Conservation (phyloP, 2,797 vertebrate species). For the Calcarius lapponicus region DNA sequence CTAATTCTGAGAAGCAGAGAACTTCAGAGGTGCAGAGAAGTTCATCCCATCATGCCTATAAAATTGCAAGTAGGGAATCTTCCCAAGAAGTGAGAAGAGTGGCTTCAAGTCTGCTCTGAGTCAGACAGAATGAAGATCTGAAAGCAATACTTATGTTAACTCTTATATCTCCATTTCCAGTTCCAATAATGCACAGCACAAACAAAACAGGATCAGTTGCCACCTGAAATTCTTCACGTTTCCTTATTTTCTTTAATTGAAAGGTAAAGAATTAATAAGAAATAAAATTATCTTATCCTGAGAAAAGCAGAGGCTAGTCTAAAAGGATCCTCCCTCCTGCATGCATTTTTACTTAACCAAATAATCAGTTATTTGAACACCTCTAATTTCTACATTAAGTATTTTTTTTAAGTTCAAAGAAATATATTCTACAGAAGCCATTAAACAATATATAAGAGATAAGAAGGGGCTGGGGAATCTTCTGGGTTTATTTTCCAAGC, state of each 20-base stretch:
- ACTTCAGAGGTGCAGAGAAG: not conserved
- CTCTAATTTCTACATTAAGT: not conserved
- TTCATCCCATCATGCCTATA: not conserved
- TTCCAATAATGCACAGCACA: not conserved
- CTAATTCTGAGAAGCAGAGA: not conserved
- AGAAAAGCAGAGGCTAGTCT: not conserved
- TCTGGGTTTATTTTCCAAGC: not conserved
- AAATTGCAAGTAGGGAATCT: not conserved
- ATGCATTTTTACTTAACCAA: not conserved
- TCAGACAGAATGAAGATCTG: not conserved
- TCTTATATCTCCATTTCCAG: not conserved
- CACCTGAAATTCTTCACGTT: not conserved
- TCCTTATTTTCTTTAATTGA: not conserved
- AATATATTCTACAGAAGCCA: not conserved
- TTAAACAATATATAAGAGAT: not conserved
- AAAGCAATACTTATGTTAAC: not conserved
- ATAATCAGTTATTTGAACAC: not conserved
- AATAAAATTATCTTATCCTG: not conserved
- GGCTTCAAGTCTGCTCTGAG: not conserved
- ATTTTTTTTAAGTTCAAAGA: not conserved
- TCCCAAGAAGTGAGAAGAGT: not conserved
- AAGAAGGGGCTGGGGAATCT: not conserved
- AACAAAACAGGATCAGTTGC: not conserved
- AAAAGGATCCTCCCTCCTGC: not conserved
- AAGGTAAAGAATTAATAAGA: not conserved